These are phyloP conservation scores for Escarpia spicata DNA, from an alignment of 2,888 invertebrate species.

Conservation along the genomic window DNA sequence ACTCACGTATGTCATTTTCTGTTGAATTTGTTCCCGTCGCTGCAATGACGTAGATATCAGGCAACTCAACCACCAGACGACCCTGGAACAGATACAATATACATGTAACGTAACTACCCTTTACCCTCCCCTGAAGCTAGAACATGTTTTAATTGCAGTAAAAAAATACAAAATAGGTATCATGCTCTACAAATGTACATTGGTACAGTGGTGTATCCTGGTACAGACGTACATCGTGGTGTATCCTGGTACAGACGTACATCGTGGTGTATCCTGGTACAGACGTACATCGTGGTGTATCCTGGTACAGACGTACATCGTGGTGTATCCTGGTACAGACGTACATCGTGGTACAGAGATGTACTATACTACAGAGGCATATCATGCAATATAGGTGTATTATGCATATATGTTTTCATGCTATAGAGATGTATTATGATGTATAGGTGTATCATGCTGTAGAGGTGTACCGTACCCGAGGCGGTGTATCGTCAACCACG, in stretches of 20 bases:
- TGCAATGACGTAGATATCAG: not conserved
- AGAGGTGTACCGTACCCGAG: not conserved
- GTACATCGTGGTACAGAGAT: not conserved
- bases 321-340: not conserved
- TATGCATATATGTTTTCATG: no score
- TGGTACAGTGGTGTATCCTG: no score
- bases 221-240: no score
- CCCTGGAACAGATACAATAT: not conserved
- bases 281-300: not conserved
- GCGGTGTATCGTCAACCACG: not conserved
- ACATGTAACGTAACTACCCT: not conserved
- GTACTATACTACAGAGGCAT: not conserved
- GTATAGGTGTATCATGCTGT: not conserved
- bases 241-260: no score
- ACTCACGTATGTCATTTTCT: not conserved
- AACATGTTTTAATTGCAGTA: not conserved
- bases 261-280: no score
- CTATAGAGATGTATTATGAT: not conserved
- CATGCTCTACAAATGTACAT: not conserved
- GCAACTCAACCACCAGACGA: not conserved
- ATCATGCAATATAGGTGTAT: not conserved
- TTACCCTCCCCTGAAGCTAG: not conserved
- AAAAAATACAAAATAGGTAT: not conserved
- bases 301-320: not conserved
- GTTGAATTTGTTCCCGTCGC: not conserved